phyloP scores from a whole-genome alignment of 1,140 invertebrate species.

The Drosophila bipectinata region DNA sequence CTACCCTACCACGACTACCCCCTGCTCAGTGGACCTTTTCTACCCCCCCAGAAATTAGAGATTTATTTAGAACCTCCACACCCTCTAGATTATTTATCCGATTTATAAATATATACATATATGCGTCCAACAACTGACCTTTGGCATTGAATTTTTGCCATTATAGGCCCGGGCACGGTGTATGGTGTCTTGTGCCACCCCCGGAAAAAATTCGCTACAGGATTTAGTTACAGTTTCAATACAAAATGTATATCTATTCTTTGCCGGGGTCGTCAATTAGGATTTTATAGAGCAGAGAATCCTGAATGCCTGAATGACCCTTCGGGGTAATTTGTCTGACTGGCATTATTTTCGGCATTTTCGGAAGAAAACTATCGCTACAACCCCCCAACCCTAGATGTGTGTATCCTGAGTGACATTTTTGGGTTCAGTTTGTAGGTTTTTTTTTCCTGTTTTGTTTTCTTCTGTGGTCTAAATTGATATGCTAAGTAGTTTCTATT shows the following conservation, averaged over 20 bases:
- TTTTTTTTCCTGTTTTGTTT: slow-evolving; percentile 8
- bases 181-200: slow-evolving; percentile 1
- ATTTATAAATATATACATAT: slow-evolving; percentile 18
- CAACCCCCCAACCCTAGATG: no score
- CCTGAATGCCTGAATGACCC: slow-evolving; percentile 15
- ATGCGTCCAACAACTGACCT: slow-evolving; percentile 32
- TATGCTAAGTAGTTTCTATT: slow-evolving; percentile 70
- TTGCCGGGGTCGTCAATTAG: slow-evolving; percentile 41
- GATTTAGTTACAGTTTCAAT: background rate
- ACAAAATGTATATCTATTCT: slow-evolving; percentile 1
- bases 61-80: background rate
- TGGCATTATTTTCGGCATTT: background rate
- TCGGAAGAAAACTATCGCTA: no score
- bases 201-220: background rate
- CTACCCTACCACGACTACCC: background rate
- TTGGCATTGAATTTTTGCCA: slow-evolving; percentile 5
- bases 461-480: slow-evolving; percentile 60
- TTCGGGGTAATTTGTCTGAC: slow-evolving; percentile 15
- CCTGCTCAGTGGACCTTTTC: background rate
- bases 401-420: slow-evolving; percentile 54
- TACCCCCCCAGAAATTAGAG: slow-evolving; percentile 14
- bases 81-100: background rate
- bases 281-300: slow-evolving; percentile 29
- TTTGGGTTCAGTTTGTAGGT: slow-evolving; percentile 31
- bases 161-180: no score